Base-by-base conservation (phyloP, 2,113 vertebrate genomes). In the Nansenia antarctica region DNA sequence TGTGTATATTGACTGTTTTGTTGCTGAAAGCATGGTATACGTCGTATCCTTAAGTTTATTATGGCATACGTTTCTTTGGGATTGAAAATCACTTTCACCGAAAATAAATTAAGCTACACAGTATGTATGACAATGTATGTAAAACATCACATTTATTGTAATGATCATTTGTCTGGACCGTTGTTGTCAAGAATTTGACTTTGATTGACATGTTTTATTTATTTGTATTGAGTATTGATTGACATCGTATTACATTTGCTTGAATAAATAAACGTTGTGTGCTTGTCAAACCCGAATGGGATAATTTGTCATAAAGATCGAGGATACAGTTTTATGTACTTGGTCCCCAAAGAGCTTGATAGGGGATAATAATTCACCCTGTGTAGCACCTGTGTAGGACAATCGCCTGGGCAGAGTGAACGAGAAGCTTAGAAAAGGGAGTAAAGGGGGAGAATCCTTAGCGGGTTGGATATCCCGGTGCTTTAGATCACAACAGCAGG, bases 401-500 rank as follows among this genome's bases (percentile, higher is more conserved):
- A n/a, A n/a, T n/a, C n/a, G n/a, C n/a, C n/a, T n/a, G n/a, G n/a
- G n/a, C n/a, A n/a, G n/a, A n/a, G n/a, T n/a, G n/a, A n/a, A n/a
- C n/a, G n/a, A n/a, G n/a, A n/a, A n/a, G n/a, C n/a, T n/a, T n/a
- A n/a, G n/a, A n/a, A n/a, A n/a, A n/a, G n/a, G n/a, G n/a, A n/a
- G n/a, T n/a, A n/a, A 49, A 49, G 18, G 18, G n/a, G 1, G 15
- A 49, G 45, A 7, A 5, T 20, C n/a, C 45, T 49, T 4, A 7
- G 6, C 15, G 45, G 45, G 15, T 1, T 8, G 7, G 45, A 18
- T 42, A 42, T 18, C 39, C 39, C 4, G 34, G 20, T 49, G 59
- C 18, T 42, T 59, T 32, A n/a, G 11, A 14, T 2, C 9, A 70
- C 27, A 9, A 62, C 5, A 69, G 29, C 66, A 63, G 62, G 72